Base-by-base conservation (phyloP, 2,113 vertebrate genomes). In the Osmerus mordax region DNA sequence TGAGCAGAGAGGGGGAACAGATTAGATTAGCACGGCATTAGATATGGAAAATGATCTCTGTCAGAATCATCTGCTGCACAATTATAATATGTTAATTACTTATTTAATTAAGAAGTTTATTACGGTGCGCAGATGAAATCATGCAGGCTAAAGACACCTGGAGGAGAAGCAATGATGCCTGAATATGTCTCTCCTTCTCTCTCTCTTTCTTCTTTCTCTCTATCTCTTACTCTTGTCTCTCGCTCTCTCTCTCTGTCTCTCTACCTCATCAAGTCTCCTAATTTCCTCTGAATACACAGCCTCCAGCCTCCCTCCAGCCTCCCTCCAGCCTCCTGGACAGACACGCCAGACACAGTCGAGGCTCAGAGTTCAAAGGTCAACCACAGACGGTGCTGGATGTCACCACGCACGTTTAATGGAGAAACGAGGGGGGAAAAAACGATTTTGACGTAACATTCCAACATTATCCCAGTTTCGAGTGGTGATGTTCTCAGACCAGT, bases 11-110 rank as follows among this genome's bases (percentile, higher is more conserved):
- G 93, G 91, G 94, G 95, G 93, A 97, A 96, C 97, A 97, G 96
- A 98, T 98, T 97, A 96, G 96, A 98, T 98, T 98, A 98, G 95
- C 96, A 98, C 98, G 97, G 21, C 95, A 98, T 98, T 98, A 98
- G 96, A 97, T 96, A 97, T 97, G 96, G 96, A 98, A 97, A 98
- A 96, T 97, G 96, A 98, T 97, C 96, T 97, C 97, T 98, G 97
- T 98, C 97, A 98, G 96, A 98, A 98, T 96, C 96, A 97, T 97
- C 96, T 93, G 91, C 94, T 91, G 94, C 95, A 97, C 96, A 98
- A 98, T 98, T 98, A 98, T 97, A 98, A 98, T 98, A 98, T 98
- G 96, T 98, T 98, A 98, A 98, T 98, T 98, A 98, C 91, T 89
- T 98, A 97, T 98, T 98, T 98, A 95, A 98, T 98, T 98, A 98